These are phyloP conservation scores for Amiota mariae DNA, from an alignment of 2,888 invertebrate species.

Conservation along the genomic window DNA sequence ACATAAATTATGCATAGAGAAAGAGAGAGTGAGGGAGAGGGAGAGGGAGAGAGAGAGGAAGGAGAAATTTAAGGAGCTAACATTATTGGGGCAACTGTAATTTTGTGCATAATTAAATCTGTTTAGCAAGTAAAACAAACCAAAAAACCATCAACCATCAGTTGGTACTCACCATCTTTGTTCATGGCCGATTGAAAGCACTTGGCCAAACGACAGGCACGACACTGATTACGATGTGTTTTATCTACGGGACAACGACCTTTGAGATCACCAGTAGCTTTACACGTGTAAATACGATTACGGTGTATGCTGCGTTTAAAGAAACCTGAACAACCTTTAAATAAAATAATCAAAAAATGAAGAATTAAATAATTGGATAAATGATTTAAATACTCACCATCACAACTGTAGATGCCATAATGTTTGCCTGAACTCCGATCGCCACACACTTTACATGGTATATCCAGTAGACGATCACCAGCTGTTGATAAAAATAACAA, in stretches of 20 bases:
- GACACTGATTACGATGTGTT: constrained; percentile 96
- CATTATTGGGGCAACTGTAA: constrained; percentile 45
- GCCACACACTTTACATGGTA: constrained; percentile 98
- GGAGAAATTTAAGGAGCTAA: too few relatives aligned
- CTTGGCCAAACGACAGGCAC: constrained; percentile 94
- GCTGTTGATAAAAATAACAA: constrained; percentile 37
- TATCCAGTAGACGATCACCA: constrained; percentile 98
- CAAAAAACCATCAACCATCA: constrained; percentile 11
- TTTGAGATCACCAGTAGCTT: constrained; percentile 93
- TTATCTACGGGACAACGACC: constrained; percentile 97
- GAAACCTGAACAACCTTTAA: constrained; percentile 92
- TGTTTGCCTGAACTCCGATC: constrained; percentile 99
- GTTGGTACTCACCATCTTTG: constrained; percentile 88
- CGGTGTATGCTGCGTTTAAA: constrained; percentile 97
- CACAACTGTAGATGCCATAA: constrained; percentile 99
- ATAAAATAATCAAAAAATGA: not conserved
- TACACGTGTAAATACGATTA: constrained; percentile 96
- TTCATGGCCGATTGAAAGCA: constrained; percentile 98
- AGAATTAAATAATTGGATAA: not conserved
- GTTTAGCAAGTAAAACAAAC: constrained; percentile 60
- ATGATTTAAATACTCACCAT: constrained; percentile 80
- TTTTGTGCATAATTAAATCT: constrained; percentile 63
- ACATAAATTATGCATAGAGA: constrained; percentile 56
- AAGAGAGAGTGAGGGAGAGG: too few relatives aligned
- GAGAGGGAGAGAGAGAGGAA: too few relatives aligned